phyloP scores from a whole-genome alignment of 2,113 vertebrate genomes.

The Cyanoramphus novaezelandiae region DNA sequence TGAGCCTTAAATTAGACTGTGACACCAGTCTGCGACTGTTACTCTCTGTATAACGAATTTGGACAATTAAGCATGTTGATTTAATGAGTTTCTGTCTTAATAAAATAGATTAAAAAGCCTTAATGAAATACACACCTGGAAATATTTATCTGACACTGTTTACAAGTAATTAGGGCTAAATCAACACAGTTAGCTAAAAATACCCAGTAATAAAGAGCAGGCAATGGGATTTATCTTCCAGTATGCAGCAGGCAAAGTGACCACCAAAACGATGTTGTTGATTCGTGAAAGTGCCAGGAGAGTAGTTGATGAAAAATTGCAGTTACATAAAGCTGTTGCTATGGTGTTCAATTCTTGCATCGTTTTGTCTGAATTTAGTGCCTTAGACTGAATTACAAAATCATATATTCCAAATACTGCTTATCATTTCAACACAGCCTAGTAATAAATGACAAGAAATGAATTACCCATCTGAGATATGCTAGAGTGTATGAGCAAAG shows the following conservation, averaged over 20 bases:
- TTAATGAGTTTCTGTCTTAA: neutral
- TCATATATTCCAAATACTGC: constrained; percentile 42
- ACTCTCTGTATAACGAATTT: neutral
- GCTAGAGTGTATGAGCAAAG: neutral
- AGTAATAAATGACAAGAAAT: constrained; percentile 19
- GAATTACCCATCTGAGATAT: neutral
- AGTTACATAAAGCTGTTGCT: constrained; percentile 52
- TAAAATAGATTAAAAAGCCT: constrained; percentile 4
- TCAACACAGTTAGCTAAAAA: constrained; percentile 18
- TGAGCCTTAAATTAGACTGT: neutral
- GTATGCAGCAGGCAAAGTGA: neutral
- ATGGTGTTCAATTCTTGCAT: neutral
- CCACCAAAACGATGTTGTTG: constrained; percentile 23
- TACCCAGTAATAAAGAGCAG: neutral
- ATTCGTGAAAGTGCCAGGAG: neutral
- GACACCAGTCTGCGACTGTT: neutral
- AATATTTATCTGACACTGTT: constrained; percentile 27
- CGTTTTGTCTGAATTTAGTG: constrained; percentile 32
- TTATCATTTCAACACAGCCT: constrained; percentile 36
- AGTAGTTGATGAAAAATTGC: constrained; percentile 37
- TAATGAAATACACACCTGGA: constrained; percentile 13
- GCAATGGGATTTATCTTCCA: neutral
- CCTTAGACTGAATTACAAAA: constrained; percentile 24
- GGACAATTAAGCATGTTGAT: constrained; percentile 6
- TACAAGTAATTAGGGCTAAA: constrained; percentile 11